Percentiles rank a stretch among this genome's conserved stretches.
These are phyloP conservation scores for Mylabris phalerata DNA, from an alignment of 1,140 invertebrate species.

Conservation along the genomic window DNA sequence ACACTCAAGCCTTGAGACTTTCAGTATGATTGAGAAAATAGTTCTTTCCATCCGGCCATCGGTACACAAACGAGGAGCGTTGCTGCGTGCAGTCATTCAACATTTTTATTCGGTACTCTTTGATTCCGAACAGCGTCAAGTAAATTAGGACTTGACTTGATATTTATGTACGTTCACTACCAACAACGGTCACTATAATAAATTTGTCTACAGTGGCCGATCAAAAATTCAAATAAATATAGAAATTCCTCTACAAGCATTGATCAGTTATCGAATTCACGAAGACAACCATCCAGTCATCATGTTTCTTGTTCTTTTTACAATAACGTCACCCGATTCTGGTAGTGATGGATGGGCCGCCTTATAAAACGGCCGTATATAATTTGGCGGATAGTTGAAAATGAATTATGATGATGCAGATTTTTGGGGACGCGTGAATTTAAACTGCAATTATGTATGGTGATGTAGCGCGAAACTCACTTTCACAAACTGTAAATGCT, in stretches of 20 bases:
- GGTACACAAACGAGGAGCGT: slow-evolving; percentile 3
- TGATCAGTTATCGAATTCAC: too few species aligned
- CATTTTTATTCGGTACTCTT: slow-evolving; percentile 22
- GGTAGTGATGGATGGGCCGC: slow-evolving; percentile 21
- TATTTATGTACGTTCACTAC: slow-evolving; percentile 20
- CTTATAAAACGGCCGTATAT: slow-evolving; percentile 12
- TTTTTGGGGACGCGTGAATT: slow-evolving; percentile 25
- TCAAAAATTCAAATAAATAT: background rate
- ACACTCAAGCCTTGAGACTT: too few species aligned
- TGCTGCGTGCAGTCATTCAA: slow-evolving; percentile 21
- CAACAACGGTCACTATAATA: slow-evolving; percentile 7
- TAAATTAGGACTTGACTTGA: slow-evolving; percentile 20
- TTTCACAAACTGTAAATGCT: too few species aligned
- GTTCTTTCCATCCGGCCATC: slow-evolving; percentile 18
- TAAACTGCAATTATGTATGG: slow-evolving; percentile 17
- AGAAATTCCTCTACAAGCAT: background rate
- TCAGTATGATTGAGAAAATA: slow-evolving; percentile 19
- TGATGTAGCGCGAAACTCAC: slow-evolving; percentile 1
- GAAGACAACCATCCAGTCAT: too few species aligned
- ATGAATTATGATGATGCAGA: slow-evolving; percentile 31
- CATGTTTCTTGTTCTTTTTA: slow-evolving; percentile 3
- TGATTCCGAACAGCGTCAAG: slow-evolving; percentile 18
- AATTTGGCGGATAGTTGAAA: slow-evolving; percentile 17
- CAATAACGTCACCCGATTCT: slow-evolving; percentile 6
- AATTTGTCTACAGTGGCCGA: background rate